These are phyloP conservation scores for Hippocampus zosterae DNA, from an alignment of 2,113 vertebrate species.

Conservation along the genomic window DNA sequence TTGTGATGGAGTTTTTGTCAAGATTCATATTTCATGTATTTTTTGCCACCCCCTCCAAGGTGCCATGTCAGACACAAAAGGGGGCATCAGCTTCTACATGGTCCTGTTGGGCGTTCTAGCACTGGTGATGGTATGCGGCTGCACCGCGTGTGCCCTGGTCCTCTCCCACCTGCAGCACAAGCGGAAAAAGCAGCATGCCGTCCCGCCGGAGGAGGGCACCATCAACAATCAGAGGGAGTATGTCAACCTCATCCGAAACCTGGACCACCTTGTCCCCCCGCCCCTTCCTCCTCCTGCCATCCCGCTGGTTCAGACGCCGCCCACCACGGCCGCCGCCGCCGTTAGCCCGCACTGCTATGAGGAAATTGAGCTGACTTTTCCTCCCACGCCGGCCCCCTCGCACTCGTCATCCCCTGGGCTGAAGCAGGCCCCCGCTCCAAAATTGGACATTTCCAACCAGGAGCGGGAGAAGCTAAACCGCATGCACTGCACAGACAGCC, in stretches of 20 bases:
- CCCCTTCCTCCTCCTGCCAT: slow-evolving; percentile 39
- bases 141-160: slow-evolving; percentile 59
- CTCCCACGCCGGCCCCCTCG: slow-evolving; percentile 63
- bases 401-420: slow-evolving; percentile 57
- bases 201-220: slow-evolving; percentile 53
- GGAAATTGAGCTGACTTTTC: slow-evolving; percentile 75
- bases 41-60: slow-evolving; percentile 30
- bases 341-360: slow-evolving; percentile 53
- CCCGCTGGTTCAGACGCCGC: slow-evolving; percentile 3
- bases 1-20: no score
- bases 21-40: background rate
- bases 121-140: slow-evolving; percentile 58
- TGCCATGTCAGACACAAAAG: slow-evolving; percentile 50
- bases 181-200: slow-evolving; percentile 64
- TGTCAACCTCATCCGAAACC: slow-evolving; percentile 75
- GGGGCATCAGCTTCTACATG: slow-evolving; percentile 67
- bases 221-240: slow-evolving; percentile 79
- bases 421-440: slow-evolving; percentile 61
- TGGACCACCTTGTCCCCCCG: slow-evolving; percentile 55
- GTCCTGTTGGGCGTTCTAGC: slow-evolving; percentile 66
- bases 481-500: slow-evolving; percentile 67
- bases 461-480: slow-evolving; percentile 77
- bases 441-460: slow-evolving; percentile 76
- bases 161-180: slow-evolving; percentile 67
- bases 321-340: slow-evolving; percentile 18